phyloP scores from a whole-genome alignment of 2,113 vertebrate genomes.

The Aptenodytes forsteri region DNA sequence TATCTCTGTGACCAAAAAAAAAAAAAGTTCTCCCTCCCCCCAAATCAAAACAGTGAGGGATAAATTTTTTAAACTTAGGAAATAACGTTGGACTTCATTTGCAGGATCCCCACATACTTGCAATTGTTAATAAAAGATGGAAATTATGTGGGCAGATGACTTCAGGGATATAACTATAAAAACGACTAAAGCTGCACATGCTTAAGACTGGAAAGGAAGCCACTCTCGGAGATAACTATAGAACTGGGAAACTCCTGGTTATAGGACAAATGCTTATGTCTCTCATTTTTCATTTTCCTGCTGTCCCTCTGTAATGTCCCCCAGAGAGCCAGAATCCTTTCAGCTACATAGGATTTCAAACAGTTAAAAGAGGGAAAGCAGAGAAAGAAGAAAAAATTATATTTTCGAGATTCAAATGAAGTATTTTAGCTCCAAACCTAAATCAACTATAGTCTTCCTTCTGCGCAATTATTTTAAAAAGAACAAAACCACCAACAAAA shows the following conservation, averaged over 20 bases:
- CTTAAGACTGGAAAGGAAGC: background rate
- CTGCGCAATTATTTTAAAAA: background rate
- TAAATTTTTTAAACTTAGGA: background rate
- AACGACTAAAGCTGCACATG: background rate
- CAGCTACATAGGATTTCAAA: background rate
- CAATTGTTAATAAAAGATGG: background rate
- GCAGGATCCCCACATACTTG: background rate
- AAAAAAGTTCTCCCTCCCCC: accelerated
- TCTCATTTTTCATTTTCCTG: background rate
- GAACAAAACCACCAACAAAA: background rate
- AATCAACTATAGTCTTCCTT: background rate
- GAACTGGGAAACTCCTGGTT: background rate
- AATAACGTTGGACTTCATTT: background rate
- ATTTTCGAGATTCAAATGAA: background rate
- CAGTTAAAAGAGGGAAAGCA: background rate
- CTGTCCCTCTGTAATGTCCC: background rate
- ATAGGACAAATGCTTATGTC: background rate
- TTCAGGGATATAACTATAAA: background rate
- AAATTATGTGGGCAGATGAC: background rate
- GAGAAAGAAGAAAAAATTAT: background rate
- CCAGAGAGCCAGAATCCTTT: background rate
- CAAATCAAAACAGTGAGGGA: background rate
- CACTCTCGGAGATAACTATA: background rate
- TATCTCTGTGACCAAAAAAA: background rate
- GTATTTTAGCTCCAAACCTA: background rate